Evolutionary conservation across 2,888 invertebrate species (phyloP).

Genomic region (Caenorhabditis sp.): DNA sequence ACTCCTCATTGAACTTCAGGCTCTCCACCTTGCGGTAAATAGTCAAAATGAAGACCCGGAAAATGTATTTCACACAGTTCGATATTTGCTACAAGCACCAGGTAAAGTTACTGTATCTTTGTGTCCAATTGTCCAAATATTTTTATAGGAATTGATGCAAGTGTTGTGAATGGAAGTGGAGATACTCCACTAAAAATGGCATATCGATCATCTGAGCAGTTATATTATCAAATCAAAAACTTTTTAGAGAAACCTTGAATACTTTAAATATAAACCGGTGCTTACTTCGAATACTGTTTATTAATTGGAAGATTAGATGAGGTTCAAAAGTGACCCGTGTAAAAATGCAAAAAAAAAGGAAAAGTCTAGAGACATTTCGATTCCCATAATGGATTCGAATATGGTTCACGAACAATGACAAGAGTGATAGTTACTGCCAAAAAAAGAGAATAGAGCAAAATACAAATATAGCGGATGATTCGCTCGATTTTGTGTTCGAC

Average conservation of each 20-base stretch:
- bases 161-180: conserved; percentile 57
- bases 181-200: conserved; percentile 67
- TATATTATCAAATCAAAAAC: conserved; percentile 40
- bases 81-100: conserved; percentile 65
- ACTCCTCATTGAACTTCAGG: conserved; percentile 30
- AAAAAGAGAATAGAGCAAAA: conserved; percentile 24
- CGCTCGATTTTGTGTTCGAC: conserved; percentile 42
- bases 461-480: conserved; percentile 38
- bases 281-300: too few relatives aligned
- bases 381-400: conserved; percentile 25
- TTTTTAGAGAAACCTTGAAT: conserved; percentile 30
- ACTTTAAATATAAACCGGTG: background rate
- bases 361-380: background rate
- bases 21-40: conserved; percentile 65
- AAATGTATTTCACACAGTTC: conserved; percentile 55
- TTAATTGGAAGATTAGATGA: too few relatives aligned
- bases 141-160: conserved; percentile 58
- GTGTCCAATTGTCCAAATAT: too few relatives aligned
- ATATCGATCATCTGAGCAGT: conserved; percentile 45
- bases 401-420: conserved; percentile 36
- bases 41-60: conserved; percentile 54
- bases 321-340: too few relatives aligned
- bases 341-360: too few relatives aligned
- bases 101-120: conserved; percentile 29
- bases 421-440: conserved; percentile 30